These are phyloP conservation scores for Trichacis sp. DNA, from an alignment of 2,888 invertebrate species.

Conservation along the genomic window DNA sequence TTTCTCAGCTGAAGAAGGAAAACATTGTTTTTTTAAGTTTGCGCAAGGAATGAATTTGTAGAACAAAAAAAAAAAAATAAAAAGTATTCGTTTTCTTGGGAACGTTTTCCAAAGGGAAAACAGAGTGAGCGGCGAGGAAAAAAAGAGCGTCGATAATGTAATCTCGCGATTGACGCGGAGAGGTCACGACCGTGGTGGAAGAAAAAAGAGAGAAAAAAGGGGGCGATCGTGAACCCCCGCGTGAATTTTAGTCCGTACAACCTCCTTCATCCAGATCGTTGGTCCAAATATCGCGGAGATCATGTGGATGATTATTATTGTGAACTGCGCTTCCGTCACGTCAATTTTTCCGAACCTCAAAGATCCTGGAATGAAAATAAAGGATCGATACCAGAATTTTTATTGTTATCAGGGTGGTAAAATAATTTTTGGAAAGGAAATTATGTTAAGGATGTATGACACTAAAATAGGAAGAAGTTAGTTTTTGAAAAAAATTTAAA, in stretches of 20 bases:
- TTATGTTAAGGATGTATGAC: no score
- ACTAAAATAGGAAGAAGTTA: no score
- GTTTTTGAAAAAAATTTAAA: no score
- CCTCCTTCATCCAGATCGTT: conserved; percentile 85
- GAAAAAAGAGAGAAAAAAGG: neutral
- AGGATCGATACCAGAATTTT: no score
- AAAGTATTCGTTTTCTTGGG: no score
- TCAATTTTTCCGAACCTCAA: conserved; percentile 91
- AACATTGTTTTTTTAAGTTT: no score
- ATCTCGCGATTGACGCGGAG: neutral
- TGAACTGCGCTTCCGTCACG: conserved; percentile 98
- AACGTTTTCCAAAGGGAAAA: neutral
- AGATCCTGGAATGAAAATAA: conserved; percentile 78
- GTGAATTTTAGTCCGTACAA: conserved; percentile 64
- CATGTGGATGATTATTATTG: conserved; percentile 89
- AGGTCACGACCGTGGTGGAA: neutral
- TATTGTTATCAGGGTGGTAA: no score
- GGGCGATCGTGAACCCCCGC: neutral
- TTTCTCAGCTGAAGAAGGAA: no score
- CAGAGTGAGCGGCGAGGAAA: neutral
- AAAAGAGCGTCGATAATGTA: conserved; percentile 5
- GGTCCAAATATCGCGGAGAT: conserved; percentile 90
- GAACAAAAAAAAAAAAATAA: no score
- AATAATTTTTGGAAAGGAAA: no score
- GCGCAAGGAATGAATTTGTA: no score